These are phyloP conservation scores for Chromobotia macracanthus DNA, from an alignment of 2,797 vertebrate species.

Conservation along the genomic window DNA sequence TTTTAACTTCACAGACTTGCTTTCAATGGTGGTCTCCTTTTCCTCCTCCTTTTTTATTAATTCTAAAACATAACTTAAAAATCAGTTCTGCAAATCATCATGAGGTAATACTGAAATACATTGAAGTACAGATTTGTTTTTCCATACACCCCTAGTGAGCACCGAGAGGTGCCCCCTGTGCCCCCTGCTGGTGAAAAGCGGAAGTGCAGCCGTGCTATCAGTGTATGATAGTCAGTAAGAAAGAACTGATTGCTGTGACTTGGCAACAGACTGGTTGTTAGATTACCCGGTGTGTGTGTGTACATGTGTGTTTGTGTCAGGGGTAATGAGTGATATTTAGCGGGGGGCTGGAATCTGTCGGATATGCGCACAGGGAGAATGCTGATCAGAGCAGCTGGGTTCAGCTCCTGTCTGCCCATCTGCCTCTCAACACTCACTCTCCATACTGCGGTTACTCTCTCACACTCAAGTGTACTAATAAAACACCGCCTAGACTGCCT, in stretches of 20 bases:
- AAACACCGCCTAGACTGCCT: background rate
- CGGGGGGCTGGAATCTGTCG: conserved; percentile 73
- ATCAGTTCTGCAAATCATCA: no score
- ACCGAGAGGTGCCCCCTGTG: conserved; percentile 57
- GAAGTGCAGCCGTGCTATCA: conserved; percentile 62
- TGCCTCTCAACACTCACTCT: conserved; percentile 64
- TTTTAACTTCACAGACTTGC: no score
- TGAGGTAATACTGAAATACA: no score
- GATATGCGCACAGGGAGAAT: conserved; percentile 56
- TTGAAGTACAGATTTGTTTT: background rate
- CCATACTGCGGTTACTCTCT: background rate
- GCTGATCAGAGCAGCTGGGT: conserved; percentile 66
- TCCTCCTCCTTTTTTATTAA: no score
- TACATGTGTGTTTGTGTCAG: conserved; percentile 42
- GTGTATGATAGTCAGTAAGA: conserved; percentile 62
- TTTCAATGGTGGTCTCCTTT: no score
- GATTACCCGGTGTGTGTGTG: conserved; percentile 48
- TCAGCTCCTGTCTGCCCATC: conserved; percentile 59
- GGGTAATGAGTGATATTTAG: conserved; percentile 61
- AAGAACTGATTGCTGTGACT: conserved; percentile 47
- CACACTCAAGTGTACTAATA: background rate
- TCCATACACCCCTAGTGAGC: background rate
- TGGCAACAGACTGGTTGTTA: conserved; percentile 58
- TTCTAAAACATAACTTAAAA: no score
- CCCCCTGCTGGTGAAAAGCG: conserved; percentile 67